phyloP scores from a whole-genome alignment of 2,113 vertebrate genomes.

The Brachionichthys hirsutus region DNA sequence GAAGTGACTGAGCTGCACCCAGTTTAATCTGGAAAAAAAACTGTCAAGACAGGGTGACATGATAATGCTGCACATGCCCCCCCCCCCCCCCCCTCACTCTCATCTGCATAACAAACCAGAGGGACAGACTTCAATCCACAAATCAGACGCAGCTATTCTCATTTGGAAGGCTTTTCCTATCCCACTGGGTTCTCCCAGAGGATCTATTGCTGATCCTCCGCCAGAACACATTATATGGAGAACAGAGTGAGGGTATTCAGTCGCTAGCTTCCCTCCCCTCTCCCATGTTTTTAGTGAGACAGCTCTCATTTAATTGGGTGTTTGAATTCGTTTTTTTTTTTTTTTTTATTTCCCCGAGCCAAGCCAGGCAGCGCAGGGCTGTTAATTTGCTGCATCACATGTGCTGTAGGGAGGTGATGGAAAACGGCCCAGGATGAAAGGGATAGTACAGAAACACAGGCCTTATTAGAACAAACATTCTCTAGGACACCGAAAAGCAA shows the following conservation, averaged over 20 bases:
- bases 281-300: constrained; percentile 66
- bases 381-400: constrained; percentile 75
- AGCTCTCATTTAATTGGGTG: constrained; percentile 75
- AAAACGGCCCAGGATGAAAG: constrained; percentile 65
- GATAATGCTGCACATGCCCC: constrained; percentile 39
- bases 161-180: constrained; percentile 66
- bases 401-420: constrained; percentile 68
- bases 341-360: constrained; percentile 67
- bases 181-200: constrained; percentile 60
- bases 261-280: constrained; percentile 55
- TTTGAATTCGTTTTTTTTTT: constrained; percentile 64
- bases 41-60: constrained; percentile 40
- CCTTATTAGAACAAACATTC: constrained; percentile 61
- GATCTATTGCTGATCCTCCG: constrained; percentile 62
- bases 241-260: constrained; percentile 69
- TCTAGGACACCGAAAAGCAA: constrained; percentile 50
- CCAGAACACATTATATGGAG: constrained; percentile 66
- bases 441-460: constrained; percentile 62
- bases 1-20: constrained; percentile 18
- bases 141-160: constrained; percentile 71
- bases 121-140: constrained; percentile 63
- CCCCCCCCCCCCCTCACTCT: constrained; percentile 22
- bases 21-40: constrained; percentile 30
- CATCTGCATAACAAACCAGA: constrained; percentile 60
- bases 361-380: constrained; percentile 67